Evolutionary conservation across 2,797 vertebrate genomes (phyloP), one percentile per base, ranked within the genome.

Genomic region (Thaleichthys pacificus): DNA sequence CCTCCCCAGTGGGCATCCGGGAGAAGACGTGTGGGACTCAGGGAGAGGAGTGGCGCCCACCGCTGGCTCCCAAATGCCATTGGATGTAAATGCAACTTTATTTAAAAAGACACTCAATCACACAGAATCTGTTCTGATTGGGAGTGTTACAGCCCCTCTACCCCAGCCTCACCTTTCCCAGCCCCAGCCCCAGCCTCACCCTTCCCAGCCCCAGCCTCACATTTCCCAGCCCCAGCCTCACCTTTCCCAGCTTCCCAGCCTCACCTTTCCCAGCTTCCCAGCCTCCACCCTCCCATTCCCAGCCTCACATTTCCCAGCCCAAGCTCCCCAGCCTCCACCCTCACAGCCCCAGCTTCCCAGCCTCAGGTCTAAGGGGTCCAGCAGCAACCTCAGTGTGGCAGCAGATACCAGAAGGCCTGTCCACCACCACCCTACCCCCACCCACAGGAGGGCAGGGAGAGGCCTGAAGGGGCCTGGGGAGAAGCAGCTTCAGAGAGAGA

Each of bases 381-480:
- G 8, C 32, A 35, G 32, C 32, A 35, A 35, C 5, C 32, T 35
- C 6, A 35, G 32, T 35, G 32, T 35, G 32, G 32, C 32, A 35
- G 32, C 5, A 35, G 32, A 35, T 3, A 35, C 5, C 32, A 35
- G 32, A 35, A 8, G 6, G 8, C 32, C 32, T 6, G 32, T 8
- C 32, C 32, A 35, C 32, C 32, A 3, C 7, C 32, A 35, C 5
- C 3, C 32, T 35, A 6, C 32, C 32, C 32, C 32, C 0, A 15
- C 72, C 30, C 24, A 35, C 2, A 28, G 17, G 56, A 88, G 85
- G 72, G 28, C 15, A 57, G 88, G 85, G 72, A 73, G 11, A 0
- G 82, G 67, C 62, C 84, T 84, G 75, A 87, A 86, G 19, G n/a
- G 63, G 38, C 60, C n/a, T 14, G 17, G 1, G 12, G 71, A n/a